These are phyloP conservation scores for Peromyscus californicus DNA, from an alignment of 2,113 vertebrate genomes.

Conservation along the genomic window DNA sequence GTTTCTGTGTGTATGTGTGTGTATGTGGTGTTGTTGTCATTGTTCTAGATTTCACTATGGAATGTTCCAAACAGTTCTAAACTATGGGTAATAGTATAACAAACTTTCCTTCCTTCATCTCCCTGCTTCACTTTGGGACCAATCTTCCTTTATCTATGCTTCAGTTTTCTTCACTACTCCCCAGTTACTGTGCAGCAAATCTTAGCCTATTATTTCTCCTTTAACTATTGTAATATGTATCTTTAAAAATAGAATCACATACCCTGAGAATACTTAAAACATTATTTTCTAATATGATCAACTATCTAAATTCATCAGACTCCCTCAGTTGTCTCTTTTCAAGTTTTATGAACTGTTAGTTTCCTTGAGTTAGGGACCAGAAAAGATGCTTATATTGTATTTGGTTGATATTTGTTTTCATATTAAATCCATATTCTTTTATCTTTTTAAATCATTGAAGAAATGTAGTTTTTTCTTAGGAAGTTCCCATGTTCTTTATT, in stretches of 20 bases:
- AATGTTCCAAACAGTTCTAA: conserved; percentile 7
- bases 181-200: conserved; percentile 63
- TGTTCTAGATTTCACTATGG: conserved; percentile 31
- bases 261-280: conserved; percentile 8
- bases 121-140: conserved; percentile 18
- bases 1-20: not conserved
- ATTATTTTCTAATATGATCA: conserved; percentile 37
- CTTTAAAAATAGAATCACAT: conserved; percentile 41
- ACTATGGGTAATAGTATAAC: not conserved
- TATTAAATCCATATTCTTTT: not conserved
- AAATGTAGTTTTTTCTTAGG: conserved; percentile 53
- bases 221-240: conserved; percentile 34
- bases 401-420: conserved; percentile 35
- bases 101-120: not conserved
- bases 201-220: conserved; percentile 32
- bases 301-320: conserved; percentile 40
- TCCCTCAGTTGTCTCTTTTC: not conserved
- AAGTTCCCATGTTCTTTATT: conserved; percentile 64
- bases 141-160: conserved; percentile 44
- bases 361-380: conserved; percentile 37
- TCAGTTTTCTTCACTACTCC: not conserved
- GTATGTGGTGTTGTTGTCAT: not conserved
- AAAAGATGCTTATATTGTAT: conserved; percentile 37
- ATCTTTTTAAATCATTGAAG: conserved; percentile 55
- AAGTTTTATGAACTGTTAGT: conserved; percentile 19